Conservation (phyloP, 2,113 vertebrate genomes). For the Corapipo altera region DNA sequence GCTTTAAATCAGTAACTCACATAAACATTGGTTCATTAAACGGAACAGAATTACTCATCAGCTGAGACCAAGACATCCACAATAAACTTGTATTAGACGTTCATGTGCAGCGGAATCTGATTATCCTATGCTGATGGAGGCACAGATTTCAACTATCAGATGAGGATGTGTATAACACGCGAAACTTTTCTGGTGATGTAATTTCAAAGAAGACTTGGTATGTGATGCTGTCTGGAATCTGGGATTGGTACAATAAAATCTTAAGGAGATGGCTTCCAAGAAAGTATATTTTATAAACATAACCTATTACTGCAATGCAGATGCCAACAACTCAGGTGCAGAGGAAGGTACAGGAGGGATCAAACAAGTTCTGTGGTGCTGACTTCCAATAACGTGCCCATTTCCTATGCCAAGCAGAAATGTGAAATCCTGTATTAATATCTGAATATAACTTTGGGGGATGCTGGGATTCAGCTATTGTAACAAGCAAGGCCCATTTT, state of each 20-base stretch:
- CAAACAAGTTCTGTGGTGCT: not conserved
- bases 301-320: not conserved
- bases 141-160: not conserved
- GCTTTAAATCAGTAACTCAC: not conserved
- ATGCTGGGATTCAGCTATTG: not conserved
- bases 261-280: not conserved
- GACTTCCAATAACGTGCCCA: not conserved
- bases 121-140: not conserved
- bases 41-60: not conserved
- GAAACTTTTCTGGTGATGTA: not conserved
- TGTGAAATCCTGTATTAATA: not conserved
- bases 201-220: not conserved
- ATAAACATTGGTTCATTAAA: not conserved
- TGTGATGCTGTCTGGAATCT: not conserved
- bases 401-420: not conserved
- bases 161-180: rapidly evolving
- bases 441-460: not conserved
- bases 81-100: not conserved
- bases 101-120: not conserved
- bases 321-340: not conserved
- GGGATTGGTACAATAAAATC: not conserved
- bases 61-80: not conserved
- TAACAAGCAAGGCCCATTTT: not conserved
- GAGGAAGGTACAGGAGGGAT: not conserved
- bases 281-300: not conserved